Evolutionary conservation across 1,140 invertebrate species (phyloP).

Genomic region (Dinothrombium tinctorium): DNA sequence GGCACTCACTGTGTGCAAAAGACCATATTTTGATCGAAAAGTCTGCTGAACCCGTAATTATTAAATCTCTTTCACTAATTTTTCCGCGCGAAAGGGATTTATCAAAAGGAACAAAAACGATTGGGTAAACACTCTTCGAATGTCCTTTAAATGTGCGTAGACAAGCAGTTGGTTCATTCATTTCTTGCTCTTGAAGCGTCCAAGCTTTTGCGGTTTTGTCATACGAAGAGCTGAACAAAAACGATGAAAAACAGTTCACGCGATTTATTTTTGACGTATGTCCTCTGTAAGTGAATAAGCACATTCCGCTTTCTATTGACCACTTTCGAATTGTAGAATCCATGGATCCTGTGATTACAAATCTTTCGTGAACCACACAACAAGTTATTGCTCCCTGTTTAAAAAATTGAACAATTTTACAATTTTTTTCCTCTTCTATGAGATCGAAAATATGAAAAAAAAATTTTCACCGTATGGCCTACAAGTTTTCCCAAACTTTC

Average conservation of each 20-base stretch:
- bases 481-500: too few species aligned
- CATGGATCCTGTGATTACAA: conserved; percentile 27
- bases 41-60: conserved; percentile 28
- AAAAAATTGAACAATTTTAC: too few species aligned
- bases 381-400: conserved; percentile 22
- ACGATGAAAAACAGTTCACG: conserved; percentile 28
- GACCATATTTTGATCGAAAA: conserved; percentile 26
- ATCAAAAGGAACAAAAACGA: conserved; percentile 25
- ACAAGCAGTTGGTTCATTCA: conserved; percentile 10
- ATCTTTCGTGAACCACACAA: conserved; percentile 26
- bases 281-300: conserved; percentile 24
- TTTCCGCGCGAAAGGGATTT: conserved; percentile 12
- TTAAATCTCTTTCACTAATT: conserved; percentile 16
- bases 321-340: conserved; percentile 31
- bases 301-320: conserved; percentile 28
- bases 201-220: conserved; percentile 29
- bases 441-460: too few species aligned
- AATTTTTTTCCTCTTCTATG: too few species aligned
- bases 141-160: conserved; percentile 22
- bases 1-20: conserved; percentile 23
- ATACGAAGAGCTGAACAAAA: conserved; percentile 29
- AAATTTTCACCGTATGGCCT: too few species aligned
- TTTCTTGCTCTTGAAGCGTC: conserved; percentile 18
- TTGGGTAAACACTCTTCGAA: conserved; percentile 27
- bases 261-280: conserved; percentile 27